Evolutionary conservation across 2,113 vertebrate genomes (phyloP), one percentile per base, ranked within the genome.

Genomic region (Psittacula cyanocephala): DNA sequence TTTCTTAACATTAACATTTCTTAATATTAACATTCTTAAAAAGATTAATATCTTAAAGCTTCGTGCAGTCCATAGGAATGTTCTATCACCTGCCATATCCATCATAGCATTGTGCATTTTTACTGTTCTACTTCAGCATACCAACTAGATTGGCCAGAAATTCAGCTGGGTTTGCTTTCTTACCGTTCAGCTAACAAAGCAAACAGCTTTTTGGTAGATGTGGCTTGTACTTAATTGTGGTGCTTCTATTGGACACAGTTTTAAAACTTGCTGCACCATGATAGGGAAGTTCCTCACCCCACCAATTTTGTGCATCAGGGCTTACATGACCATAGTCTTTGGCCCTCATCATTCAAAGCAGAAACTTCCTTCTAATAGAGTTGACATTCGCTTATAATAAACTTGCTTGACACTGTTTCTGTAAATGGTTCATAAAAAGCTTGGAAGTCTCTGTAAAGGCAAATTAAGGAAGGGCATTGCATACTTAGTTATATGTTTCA

Each of bases 401-500:
- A 27, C 7, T 70, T 62, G 14, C 7, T 33, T 57, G 22, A 87
- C 16, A 35, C 20, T 52, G 6, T 63, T 75, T 9, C 13, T 65
- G 50, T 70, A 89, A 91, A 71, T 67, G 33, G 71, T 89, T 91
- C 91, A 88, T 46, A 25, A 17, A 11, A 33, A 41, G 33, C 44
- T 94, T 57, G 44, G 11, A 68, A 50, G 37, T 46, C 59, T 63
- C 70, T 49, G 33, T 59, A 62, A 94, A 86, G 93, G 85, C 37
- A 79, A 96, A 96, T 35, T 91, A 94, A 81, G n/a, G 3, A 50
- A 89, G 46, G 17, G 39, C 35, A 82, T 41, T 59, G 85, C 35
- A 81, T 28, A 35, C 69, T 64, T 92, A 77, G 46, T 86, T 91
- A 75, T 57, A 18, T 57, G 35, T 89, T 96, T 96, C 77, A 77